Base-by-base conservation (phyloP, 2,888 invertebrate species). In the Diaprepes abbreviatus region DNA sequence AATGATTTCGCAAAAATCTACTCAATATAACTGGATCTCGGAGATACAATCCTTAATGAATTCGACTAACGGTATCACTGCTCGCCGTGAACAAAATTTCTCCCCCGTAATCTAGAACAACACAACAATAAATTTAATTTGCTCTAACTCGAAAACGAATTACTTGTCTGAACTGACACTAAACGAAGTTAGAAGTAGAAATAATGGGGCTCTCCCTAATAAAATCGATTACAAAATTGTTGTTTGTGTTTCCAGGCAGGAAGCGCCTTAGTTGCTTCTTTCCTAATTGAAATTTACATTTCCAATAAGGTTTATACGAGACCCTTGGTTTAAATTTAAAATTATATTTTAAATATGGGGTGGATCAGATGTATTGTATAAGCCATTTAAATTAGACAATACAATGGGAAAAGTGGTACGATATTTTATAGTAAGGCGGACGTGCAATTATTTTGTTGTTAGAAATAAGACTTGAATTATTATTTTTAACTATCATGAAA, bases 221-320 rank as follows among this genome's bases (percentile, higher is more conserved):
- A 71, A 71, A 71, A 71, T 71, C 71, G 71, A 71, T 71, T 71
- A 71, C 67, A 62, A 68, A 71, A 71, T 71, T 71, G 71, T 71
- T 71, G 71, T 71, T 71, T 71, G 71, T 68, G 67, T 67, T 71
- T 60, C 67, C 64, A 67, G 55, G 59, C 45, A 68, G 59, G 55
- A 67, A 64, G 67, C 67, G 59, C 48, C 67, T 64, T 70, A 60
- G 65, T 57, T 66, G 57, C 66, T 70, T 66, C 59, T 66, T 63
- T 59, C 36, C 45, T 77, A 79, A 79, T 79, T 79, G 76, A 75
- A 77, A 78, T 79, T 78, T 78, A 79, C 76, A 76, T 69, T 74
- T 75, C 75, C 77, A 77, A 79, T 78, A 76, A 74, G 74, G 73
- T 70, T 45, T 70, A 72, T 62, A 45, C 19, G 62, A 66, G 68